Base-by-base conservation (phyloP, 2,888 invertebrate genomes). In the Gisinianus flammeolus region DNA sequence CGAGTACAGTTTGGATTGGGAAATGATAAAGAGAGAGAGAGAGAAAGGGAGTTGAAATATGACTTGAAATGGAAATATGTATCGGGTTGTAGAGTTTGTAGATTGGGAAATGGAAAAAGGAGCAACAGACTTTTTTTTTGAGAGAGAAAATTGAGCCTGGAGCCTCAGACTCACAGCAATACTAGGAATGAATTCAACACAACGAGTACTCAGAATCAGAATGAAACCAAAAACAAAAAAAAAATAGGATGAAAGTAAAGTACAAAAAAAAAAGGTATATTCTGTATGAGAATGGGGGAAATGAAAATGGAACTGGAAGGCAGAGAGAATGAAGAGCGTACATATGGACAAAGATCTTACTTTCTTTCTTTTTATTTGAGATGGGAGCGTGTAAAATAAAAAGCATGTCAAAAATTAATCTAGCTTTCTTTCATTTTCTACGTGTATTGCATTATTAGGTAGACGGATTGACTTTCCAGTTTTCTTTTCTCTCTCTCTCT, bases 341-440 rank as follows among this genome's bases (percentile, higher is more conserved):
- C 30, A n/a, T 8, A 67, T 16, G 31, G 5, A 30, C 16, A 31
- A n/a, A 67, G 30, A 67, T 67, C 67, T 30, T 67, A 31, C 67
- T n/a, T 31, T 67, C 31, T 31, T 31, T 67, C 30, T 31, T 67
- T n/a, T 4, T 8, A 16, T 19, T 12, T 58, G 35, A 76, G 19
- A n/a, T 2, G 28, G 28, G 68, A 69, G 62, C 58, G 62, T 44
- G 77, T 62, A 44, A 77, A 70, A 67, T 52, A 69, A 30, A 58
- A 76, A 78, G 71, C 77, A 75, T 78, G 78, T 79, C 76, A 80
- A 76, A 82, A 71, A 80, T 80, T 79, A 82, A 78, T 80, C 80
- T 77, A 75, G 80, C 78, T 73, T 81, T 82, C 78, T 78, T 79
- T 81, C 82, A 82, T 82, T 82, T 82, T 82, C 82, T 82, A 82